Conservation (phyloP, 2,797 vertebrate genomes). For the Sebastes flavidus region DNA sequence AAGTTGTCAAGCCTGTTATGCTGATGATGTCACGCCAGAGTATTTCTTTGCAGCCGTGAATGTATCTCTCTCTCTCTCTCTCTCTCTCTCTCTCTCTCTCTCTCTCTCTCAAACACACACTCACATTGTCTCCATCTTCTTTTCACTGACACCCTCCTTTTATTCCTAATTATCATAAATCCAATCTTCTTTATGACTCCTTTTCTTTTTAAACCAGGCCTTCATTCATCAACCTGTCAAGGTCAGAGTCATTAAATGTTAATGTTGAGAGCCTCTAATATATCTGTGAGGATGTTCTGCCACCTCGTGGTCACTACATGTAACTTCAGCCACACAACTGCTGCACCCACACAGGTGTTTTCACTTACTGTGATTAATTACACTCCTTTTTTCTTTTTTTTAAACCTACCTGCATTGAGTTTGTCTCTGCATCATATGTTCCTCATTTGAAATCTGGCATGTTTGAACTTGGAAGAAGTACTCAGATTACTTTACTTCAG, state of each 20-base stretch:
- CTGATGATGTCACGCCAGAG: not conserved
- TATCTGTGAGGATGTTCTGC: conserved; percentile 33
- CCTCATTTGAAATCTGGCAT: not conserved
- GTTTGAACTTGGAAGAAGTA: not conserved
- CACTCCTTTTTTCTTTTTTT: too few species aligned
- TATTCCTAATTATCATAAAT: conserved; percentile 16
- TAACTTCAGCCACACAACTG: not conserved
- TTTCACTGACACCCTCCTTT: not conserved
- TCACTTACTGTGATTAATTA: too few species aligned
- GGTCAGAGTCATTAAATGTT: conserved; percentile 16
- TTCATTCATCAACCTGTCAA: conserved; percentile 29
- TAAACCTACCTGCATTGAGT: not conserved
- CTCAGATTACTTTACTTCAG: not conserved
- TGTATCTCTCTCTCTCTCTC: not conserved
- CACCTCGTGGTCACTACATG: conserved; percentile 36
- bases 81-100: not conserved
- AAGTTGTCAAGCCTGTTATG: conserved; percentile 66
- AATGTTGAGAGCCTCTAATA: not conserved
- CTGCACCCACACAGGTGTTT: not conserved
- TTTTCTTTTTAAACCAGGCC: not conserved
- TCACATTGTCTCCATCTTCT: not conserved
- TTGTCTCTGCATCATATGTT: not conserved
- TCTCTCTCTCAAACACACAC: not conserved
- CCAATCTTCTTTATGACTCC: conserved; percentile 1
- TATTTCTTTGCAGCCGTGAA: not conserved